These are phyloP conservation scores for Bradysia coprophila DNA, from an alignment of 1,140 invertebrate genomes.

Conservation along the genomic window DNA sequence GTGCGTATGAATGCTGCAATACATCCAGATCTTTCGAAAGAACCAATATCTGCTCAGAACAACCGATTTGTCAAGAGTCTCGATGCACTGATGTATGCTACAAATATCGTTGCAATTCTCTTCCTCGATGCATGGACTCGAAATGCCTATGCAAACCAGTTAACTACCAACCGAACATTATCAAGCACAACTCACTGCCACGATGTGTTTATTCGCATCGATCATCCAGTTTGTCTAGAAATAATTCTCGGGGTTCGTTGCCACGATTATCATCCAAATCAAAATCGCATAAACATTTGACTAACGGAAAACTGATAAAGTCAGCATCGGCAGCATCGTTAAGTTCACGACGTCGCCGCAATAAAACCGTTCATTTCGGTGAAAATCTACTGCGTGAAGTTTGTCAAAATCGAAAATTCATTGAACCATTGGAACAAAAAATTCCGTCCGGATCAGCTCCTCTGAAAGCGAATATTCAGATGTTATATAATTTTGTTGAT, in stretches of 20 bases:
- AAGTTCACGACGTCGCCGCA: constrained; percentile 37
- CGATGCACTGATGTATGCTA: constrained; percentile 1
- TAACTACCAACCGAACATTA: constrained; percentile 4
- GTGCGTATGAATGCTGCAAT: constrained; percentile 18
- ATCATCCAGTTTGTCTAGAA: constrained; percentile 6
- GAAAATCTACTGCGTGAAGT: constrained; percentile 47
- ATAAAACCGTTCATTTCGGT: constrained; percentile 57
- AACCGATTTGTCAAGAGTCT: too few relatives aligned
- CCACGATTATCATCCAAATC: constrained; percentile 1
- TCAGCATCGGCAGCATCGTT: constrained; percentile 27
- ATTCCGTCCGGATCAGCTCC: constrained; percentile 20
- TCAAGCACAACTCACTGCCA: constrained; percentile 26
- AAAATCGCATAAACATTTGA: constrained; percentile 4
- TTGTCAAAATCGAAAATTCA: constrained; percentile 34
- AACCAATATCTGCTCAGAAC: too few relatives aligned
- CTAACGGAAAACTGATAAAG: constrained; percentile 16
- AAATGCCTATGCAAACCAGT: constrained; percentile 11
- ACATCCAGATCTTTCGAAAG: constrained; percentile 15
- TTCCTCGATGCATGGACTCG: constrained; percentile 19
- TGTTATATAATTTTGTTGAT: constrained; percentile 56
- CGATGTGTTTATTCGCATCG: constrained; percentile 17
- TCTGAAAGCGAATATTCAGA: constrained; percentile 51
- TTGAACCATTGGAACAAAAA: constrained; percentile 21
- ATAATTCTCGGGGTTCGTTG: constrained; percentile 16
- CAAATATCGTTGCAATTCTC: constrained; percentile 11